Conservation (phyloP, 2,888 invertebrate species). For the Zonitis immaculata region DNA sequence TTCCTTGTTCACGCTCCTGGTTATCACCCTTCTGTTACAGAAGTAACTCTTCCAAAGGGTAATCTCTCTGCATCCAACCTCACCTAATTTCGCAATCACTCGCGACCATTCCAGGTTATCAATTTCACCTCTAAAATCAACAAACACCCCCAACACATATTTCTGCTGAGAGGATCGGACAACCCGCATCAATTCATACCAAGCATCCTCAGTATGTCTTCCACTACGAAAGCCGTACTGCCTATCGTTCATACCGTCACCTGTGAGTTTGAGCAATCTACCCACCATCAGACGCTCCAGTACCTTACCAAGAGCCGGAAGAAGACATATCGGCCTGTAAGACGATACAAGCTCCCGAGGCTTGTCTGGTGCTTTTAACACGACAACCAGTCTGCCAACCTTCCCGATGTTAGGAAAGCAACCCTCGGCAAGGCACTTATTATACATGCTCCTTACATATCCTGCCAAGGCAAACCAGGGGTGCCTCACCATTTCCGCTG, state of each 20-base stretch:
- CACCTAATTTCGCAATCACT: not conserved
- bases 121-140: constrained; percentile 5
- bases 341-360: too few species aligned
- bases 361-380: too few species aligned
- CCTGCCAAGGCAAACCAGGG: not conserved
- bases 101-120: not conserved
- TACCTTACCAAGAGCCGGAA: constrained; percentile 30
- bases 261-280: constrained; percentile 23
- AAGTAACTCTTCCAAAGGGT: not conserved
- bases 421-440: not conserved
- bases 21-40: not conserved
- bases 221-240: constrained; percentile 28
- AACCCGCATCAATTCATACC: not conserved
- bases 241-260: constrained; percentile 17
- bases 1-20: not conserved
- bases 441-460: constrained; percentile 4
- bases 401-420: constrained; percentile 4
- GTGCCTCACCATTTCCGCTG: not conserved
- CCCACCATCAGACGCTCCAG: constrained; percentile 29
- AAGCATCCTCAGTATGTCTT: too few species aligned
- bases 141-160: constrained; percentile 1
- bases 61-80: not conserved
- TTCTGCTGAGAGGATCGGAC: not conserved
- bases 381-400: not conserved
- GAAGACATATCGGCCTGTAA: constrained; percentile 26